Conservation (phyloP, 2,113 vertebrate genomes). For the Riparia riparia region DNA sequence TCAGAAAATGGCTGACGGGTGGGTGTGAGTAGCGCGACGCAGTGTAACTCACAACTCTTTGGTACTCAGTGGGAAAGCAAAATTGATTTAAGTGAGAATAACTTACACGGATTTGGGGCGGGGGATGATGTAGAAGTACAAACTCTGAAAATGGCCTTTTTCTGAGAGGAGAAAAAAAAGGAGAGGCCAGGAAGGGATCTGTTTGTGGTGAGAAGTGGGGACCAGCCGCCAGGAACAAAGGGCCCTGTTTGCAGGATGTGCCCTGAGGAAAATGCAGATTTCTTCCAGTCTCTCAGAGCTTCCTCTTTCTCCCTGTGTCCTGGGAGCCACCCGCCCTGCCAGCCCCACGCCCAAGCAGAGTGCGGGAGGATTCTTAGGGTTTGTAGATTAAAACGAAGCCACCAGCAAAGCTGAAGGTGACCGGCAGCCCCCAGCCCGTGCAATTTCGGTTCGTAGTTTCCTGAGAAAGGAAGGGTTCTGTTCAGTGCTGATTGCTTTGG, state of each 20-base stretch:
- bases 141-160: slow-evolving; percentile 34
- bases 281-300: not conserved
- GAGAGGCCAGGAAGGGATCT: not conserved
- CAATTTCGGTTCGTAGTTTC: rapidly evolving
- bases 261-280: slow-evolving; percentile 10
- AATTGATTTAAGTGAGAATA: slow-evolving; percentile 43
- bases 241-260: not conserved
- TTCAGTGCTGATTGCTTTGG: not conserved
- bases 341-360: not conserved
- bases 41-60: not conserved
- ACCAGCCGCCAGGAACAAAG: slow-evolving; percentile 15
- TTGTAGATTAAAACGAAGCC: not conserved
- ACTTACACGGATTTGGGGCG: not conserved
- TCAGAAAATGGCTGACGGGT: slow-evolving; percentile 41
- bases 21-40: not conserved
- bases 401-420: not conserved
- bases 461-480: not conserved
- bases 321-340: not conserved
- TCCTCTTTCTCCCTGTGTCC: not conserved
- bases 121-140: slow-evolving; percentile 13
- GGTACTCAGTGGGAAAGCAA: not conserved
- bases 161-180: not conserved
- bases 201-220: not conserved
- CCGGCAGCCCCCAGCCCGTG: not conserved
- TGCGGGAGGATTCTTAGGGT: not conserved